A percentile compares a stretch with the other conserved stretches of the same genome.
These are phyloP conservation scores for Andricus curvator DNA, from an alignment of 2,888 invertebrate species.

Conservation along the genomic window DNA sequence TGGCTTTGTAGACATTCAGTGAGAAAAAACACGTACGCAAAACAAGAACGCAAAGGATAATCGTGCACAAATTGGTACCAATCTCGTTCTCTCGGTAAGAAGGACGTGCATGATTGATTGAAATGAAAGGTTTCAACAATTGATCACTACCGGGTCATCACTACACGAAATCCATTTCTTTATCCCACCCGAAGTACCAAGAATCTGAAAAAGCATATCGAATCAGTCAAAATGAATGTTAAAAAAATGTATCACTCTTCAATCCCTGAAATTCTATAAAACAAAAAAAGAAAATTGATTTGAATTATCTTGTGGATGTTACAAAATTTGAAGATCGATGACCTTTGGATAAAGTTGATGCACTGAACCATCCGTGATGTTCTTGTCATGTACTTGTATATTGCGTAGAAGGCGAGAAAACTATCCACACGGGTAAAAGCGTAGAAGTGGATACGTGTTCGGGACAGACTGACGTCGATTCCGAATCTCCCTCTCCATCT, in stretches of 20 bases:
- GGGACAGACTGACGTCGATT: conserved; percentile 56
- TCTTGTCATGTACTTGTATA: background rate
- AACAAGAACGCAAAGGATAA: conserved; percentile 28
- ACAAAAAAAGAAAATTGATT: background rate
- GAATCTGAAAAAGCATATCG: background rate
- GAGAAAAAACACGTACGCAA: background rate
- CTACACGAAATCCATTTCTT: background rate
- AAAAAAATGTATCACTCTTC: background rate
- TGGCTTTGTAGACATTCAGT: conserved; percentile 37
- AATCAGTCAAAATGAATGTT: background rate
- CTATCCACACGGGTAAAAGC: conserved; percentile 28
- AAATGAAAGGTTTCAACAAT: background rate
- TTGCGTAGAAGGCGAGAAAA: conserved; percentile 41
- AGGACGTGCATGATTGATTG: conserved; percentile 18
- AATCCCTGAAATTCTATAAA: background rate
- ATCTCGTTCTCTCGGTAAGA: conserved; percentile 4
- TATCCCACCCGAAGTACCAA: too few relatives aligned
- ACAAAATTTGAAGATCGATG: background rate
- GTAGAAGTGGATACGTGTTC: conserved; percentile 44
- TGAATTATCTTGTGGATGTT: background rate
- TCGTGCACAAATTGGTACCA: conserved; percentile 37
- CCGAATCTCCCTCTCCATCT: conserved; percentile 41
- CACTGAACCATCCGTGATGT: background rate
- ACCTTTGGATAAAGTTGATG: background rate
- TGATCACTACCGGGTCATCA: background rate